Percentiles rank a stretch among this genome's conserved stretches.
These are phyloP conservation scores for Spheniscus mendiculus DNA, from an alignment of 2,113 vertebrate species.

Conservation along the genomic window DNA sequence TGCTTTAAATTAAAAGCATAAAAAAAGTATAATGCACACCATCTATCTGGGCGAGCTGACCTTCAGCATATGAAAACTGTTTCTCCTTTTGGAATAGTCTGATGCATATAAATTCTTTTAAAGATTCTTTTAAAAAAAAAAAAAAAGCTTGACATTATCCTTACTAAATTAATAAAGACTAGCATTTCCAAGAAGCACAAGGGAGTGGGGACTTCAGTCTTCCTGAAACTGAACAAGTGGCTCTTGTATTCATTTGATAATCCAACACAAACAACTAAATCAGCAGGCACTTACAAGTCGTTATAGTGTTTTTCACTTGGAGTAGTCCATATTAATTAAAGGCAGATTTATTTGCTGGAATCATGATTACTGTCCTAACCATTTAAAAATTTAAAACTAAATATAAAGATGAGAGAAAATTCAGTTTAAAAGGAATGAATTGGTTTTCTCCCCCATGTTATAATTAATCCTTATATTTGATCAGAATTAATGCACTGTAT, in stretches of 20 bases:
- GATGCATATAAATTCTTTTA: not conserved
- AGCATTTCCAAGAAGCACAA: not conserved
- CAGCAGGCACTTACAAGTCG: not conserved
- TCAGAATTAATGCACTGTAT: not conserved
- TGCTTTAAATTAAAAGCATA: not conserved
- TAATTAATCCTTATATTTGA: not conserved
- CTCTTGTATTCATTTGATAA: not conserved
- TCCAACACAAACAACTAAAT: not conserved
- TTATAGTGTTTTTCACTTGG: not conserved
- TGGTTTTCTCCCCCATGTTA: fast-evolving
- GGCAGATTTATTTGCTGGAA: not conserved
- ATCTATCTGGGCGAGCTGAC: not conserved
- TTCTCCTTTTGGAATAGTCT: not conserved
- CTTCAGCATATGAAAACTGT: not conserved
- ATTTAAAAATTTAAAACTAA: not conserved
- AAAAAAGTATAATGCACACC: not conserved
- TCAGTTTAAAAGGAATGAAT: not conserved
- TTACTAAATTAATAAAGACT: not conserved
- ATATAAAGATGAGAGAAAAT: not conserved
- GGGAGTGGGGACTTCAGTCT: not conserved
- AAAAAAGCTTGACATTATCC: not conserved
- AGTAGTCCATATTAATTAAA: not conserved
- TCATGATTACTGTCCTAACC: not conserved
- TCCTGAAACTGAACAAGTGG: not conserved
- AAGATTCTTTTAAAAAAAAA: not conserved